Evolutionary conservation across 2,888 invertebrate genomes (phyloP), one percentile per base, ranked within the genome.

Genomic region (Rhabditoides inermis): DNA sequence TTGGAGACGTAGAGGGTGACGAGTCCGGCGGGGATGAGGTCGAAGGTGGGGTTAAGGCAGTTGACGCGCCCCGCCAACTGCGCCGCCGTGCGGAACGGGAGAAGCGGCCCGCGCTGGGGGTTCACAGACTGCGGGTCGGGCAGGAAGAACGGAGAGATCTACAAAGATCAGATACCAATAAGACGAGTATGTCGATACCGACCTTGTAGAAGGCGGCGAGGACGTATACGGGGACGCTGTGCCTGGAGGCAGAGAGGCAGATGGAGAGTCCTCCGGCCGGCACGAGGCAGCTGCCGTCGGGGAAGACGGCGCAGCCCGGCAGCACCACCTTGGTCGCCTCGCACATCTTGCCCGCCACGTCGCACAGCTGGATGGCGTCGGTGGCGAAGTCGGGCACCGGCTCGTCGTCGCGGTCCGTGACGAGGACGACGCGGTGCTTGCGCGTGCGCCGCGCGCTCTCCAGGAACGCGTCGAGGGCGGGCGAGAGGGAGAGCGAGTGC

Each of bases 141-240:
- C 18, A 61, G 52, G 46, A 63, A 63, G 37, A 61, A 60, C 15
- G 60, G 60, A 15, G 55, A 45, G 18, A 55, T 55, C 55, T 53
- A 39, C 30, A 48, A 30, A 36, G 15, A 18, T 3, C 28, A 27
- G 6, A 42, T 39, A 46, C 10, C n/a, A 40, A 40, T 40, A 7
- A 12, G 22, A 40, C 7, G n/a, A 7, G 18, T 40, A 40, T 18
- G n/a, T 18, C 4, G 42, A 23, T 42, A 26, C 30, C 53, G n/a
- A 70, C 56, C 56, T 72, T 72, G 53, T 70, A 72, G 53, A 69
- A 69, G 6, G 69, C 63, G 20, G 63, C 62, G 23, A 69, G 49
- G 7, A 70, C 60, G 44, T 69, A 58, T 1, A 72, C 68, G 2
- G 72, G 72, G 26, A 72, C 64, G 6, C 64, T 60, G 46, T 72